A percentile compares a stretch with the other conserved stretches of the same genome.
Conservation (phyloP, 2,888 invertebrate genomes). For the Fabriciana adippe region DNA sequence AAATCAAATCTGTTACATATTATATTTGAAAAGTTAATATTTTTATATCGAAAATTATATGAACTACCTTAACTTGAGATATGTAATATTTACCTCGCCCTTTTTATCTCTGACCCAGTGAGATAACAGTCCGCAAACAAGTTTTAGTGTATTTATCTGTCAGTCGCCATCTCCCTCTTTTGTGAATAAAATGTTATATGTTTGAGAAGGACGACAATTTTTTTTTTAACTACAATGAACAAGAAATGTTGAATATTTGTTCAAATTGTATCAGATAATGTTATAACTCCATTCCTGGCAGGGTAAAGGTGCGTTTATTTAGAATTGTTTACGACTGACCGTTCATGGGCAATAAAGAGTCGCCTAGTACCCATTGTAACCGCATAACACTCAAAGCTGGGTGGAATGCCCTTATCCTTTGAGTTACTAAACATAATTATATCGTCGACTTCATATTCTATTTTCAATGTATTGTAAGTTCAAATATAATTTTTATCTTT, state of each 20-base stretch:
- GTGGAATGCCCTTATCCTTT: conserved; percentile 57
- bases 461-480: conserved; percentile 4
- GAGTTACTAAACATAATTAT: conserved; percentile 32
- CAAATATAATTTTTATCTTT: neutral
- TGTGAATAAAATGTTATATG: neutral
- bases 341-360: conserved; percentile 67
- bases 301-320: conserved; percentile 57
- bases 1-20: too few relatives aligned
- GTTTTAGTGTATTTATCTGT: conserved; percentile 34
- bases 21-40: neutral
- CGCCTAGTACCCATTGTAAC: conserved; percentile 55
- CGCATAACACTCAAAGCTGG: conserved; percentile 51
- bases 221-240: conserved; percentile 5
- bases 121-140: conserved; percentile 42
- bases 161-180: conserved; percentile 25
- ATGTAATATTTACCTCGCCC: conserved; percentile 35
- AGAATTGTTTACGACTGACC: conserved; percentile 66
- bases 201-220: conserved; percentile 20
- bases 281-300: conserved; percentile 37
- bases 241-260: conserved; percentile 1
- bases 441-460: conserved; percentile 23
- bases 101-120: conserved; percentile 45
- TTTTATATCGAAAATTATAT: conserved; percentile 16
- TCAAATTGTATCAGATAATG: conserved; percentile 29
- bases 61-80: conserved; percentile 27